These are phyloP conservation scores for Oryzias dopingdopingensis DNA, from an alignment of 2,797 vertebrate species.

Conservation along the genomic window DNA sequence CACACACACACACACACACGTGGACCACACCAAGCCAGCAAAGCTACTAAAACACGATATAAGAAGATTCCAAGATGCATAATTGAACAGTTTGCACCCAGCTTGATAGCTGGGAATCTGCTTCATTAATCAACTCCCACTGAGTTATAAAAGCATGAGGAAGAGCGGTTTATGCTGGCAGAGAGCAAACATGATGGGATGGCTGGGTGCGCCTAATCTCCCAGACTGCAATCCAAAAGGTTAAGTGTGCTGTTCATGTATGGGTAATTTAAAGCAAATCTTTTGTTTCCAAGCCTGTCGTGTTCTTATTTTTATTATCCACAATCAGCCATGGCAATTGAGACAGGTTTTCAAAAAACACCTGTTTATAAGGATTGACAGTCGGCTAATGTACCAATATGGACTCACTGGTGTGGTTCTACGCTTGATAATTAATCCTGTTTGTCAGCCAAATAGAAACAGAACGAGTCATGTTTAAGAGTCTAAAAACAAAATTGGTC, in stretches of 20 bases:
- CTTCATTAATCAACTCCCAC: conserved; percentile 75
- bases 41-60: conserved; percentile 68
- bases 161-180: conserved; percentile 57
- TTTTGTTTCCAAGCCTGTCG: background rate
- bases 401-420: conserved; percentile 5
- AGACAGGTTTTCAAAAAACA: background rate
- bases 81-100: conserved; percentile 76
- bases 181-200: conserved; percentile 49
- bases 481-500: no score
- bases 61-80: conserved; percentile 72
- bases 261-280: background rate
- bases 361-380: background rate
- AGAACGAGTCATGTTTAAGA: conserved; percentile 26
- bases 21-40: conserved; percentile 29
- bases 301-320: background rate
- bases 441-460: conserved; percentile 33
- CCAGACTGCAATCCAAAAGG: conserved; percentile 19
- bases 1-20: conserved; percentile 4
- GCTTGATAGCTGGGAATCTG: conserved; percentile 71
- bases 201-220: conserved; percentile 34
- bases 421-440: conserved; percentile 20
- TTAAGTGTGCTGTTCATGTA: conserved; percentile 17
- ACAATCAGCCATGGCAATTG: background rate
- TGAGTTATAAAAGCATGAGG: conserved; percentile 55
- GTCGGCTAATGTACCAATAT: conserved; percentile 8